Evolutionary conservation across 2,797 vertebrate genomes (phyloP).

Genomic region (Enteromius afrohamiltoni): DNA sequence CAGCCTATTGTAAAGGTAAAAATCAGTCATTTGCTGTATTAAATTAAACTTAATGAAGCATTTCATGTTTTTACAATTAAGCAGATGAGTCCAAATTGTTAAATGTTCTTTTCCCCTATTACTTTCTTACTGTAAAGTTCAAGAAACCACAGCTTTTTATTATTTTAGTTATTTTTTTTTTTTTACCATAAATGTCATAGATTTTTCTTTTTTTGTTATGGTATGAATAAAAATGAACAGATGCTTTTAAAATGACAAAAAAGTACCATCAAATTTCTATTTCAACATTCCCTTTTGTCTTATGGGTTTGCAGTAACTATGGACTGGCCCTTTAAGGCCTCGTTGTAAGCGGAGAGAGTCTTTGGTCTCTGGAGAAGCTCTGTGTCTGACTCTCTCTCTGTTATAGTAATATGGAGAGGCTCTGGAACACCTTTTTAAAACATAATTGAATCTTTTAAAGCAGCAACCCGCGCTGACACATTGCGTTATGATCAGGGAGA

Average conservation of each 20-base stretch:
- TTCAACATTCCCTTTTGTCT: neutral
- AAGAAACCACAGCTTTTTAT: neutral
- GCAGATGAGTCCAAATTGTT: no score
- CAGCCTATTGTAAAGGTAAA: no score
- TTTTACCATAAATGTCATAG: neutral
- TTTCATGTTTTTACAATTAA: no score
- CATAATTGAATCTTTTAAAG: conserved; percentile 78
- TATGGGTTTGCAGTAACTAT: no score
- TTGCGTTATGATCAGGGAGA: conserved; percentile 68
- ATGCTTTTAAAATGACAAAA: neutral
- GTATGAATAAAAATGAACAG: neutral
- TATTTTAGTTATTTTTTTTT: no score
- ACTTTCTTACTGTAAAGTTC: no score
- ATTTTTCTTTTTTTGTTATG: neutral
- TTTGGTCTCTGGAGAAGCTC: conserved; percentile 2
- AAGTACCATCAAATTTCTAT: neutral
- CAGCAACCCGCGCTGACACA: conserved; percentile 70
- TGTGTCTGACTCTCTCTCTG: conserved; percentile 43
- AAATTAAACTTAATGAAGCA: no score
- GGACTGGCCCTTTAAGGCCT: neutral
- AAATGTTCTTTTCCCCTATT: no score
- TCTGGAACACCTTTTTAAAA: conserved; percentile 77
- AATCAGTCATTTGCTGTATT: no score
- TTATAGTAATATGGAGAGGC: conserved; percentile 69
- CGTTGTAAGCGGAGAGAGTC: conserved; percentile 58